Conservation (phyloP, 2,888 invertebrate genomes). For the Leucophenga montana region DNA sequence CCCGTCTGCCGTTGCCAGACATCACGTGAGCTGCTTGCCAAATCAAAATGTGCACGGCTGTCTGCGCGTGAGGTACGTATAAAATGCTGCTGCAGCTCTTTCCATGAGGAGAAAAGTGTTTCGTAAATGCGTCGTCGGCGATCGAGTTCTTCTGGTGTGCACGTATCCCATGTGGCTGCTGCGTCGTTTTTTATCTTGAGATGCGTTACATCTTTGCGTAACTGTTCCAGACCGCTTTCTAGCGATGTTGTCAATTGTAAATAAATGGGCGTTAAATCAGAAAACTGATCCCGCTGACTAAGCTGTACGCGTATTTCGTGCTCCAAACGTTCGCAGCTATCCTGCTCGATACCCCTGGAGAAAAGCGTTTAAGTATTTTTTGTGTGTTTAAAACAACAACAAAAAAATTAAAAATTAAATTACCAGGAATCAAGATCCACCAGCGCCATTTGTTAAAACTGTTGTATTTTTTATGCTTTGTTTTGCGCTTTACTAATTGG, state of each 20-base stretch:
- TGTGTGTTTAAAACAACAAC: neutral
- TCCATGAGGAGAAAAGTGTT: slow-evolving; percentile 76
- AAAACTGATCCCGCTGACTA: slow-evolving; percentile 75
- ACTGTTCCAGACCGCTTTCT: slow-evolving; percentile 78
- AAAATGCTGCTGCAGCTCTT: slow-evolving; percentile 75
- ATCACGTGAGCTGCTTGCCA: slow-evolving; percentile 36
- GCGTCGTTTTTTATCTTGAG: slow-evolving; percentile 76
- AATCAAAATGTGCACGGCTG: slow-evolving; percentile 36
- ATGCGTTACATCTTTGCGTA: slow-evolving; percentile 76
- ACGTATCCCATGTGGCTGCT: slow-evolving; percentile 63
- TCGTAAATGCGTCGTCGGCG: slow-evolving; percentile 78
- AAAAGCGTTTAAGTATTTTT: neutral
- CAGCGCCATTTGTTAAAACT: slow-evolving; percentile 67
- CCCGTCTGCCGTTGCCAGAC: slow-evolving; percentile 44
- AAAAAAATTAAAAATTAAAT: slow-evolving; percentile 12
- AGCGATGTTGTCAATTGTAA: slow-evolving; percentile 75
- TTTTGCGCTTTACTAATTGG: neutral
- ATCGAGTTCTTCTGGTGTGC: slow-evolving; percentile 76
- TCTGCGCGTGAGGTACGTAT: slow-evolving; percentile 47
- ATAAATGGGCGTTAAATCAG: slow-evolving; percentile 39
- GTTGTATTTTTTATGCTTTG: neutral
- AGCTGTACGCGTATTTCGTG: slow-evolving; percentile 79
- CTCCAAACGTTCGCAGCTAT: slow-evolving; percentile 79
- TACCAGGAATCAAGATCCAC: slow-evolving; percentile 73
- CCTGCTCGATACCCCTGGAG: slow-evolving; percentile 78